These are phyloP conservation scores for Hoplostethus atlanticus DNA, from an alignment of 2,797 vertebrate genomes.

Conservation along the genomic window DNA sequence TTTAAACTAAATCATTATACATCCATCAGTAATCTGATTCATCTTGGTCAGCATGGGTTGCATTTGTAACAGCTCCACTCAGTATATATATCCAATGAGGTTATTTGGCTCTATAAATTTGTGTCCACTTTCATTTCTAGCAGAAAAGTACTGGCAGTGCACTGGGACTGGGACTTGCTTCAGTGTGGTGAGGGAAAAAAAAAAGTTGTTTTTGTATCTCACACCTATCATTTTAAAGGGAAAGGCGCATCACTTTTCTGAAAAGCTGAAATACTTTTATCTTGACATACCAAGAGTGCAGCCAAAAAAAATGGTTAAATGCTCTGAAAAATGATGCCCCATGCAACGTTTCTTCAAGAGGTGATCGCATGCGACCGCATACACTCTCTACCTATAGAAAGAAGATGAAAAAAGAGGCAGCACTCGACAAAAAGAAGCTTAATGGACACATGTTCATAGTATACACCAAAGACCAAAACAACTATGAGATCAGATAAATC, in stretches of 20 bases:
- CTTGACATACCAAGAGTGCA: constrained; percentile 22
- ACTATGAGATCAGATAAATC: no score
- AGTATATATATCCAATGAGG: constrained; percentile 31
- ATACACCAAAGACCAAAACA: no score
- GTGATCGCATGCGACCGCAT: neutral
- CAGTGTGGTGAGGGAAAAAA: constrained; percentile 30
- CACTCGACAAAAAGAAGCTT: neutral
- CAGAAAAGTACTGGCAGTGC: constrained; percentile 22
- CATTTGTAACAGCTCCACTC: constrained; percentile 7
- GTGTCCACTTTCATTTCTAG: constrained; percentile 38
- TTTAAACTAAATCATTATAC: constrained; percentile 31
- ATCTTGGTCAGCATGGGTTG: constrained; percentile 30
- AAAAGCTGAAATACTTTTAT: constrained; percentile 52
- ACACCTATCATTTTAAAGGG: constrained; percentile 37
- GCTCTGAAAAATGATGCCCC: constrained; percentile 21
- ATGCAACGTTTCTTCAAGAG: neutral
- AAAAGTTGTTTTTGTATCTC: constrained; percentile 43
- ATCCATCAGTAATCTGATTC: constrained; percentile 32
- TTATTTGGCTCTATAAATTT: constrained; percentile 51
- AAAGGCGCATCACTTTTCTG: constrained; percentile 36
- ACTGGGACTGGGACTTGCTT: constrained; percentile 22
- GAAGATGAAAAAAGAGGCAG: neutral
- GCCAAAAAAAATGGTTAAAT: constrained; percentile 8
- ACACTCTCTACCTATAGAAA: neutral
- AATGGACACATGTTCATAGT: no score